Evolutionary conservation across 1,140 invertebrate species (phyloP).

Genomic region (Sitobion miscanthi): DNA sequence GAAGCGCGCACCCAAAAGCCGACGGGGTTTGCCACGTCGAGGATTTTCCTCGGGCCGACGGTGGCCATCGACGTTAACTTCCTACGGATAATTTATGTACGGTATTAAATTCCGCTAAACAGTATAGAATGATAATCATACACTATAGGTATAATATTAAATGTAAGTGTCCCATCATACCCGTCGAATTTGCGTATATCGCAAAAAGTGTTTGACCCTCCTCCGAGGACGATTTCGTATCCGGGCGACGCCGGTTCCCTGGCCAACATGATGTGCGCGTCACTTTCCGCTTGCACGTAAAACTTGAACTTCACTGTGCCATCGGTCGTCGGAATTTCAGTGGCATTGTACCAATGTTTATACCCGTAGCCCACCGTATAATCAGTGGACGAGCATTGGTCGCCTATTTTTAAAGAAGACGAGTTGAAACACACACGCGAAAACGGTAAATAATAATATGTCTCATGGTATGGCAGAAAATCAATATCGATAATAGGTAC

Average conservation of each 20-base stretch:
- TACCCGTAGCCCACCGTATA: not conserved
- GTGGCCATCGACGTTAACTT: not conserved
- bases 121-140: not conserved
- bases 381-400: not conserved
- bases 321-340: not conserved
- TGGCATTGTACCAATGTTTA: not conserved
- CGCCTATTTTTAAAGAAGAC: not conserved
- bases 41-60: not conserved
- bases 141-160: not conserved
- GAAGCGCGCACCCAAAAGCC: conserved; percentile 65
- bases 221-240: conserved; percentile 72
- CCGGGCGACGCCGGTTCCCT: conserved; percentile 56
- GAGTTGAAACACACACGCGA: not conserved
- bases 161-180: conserved; percentile 60
- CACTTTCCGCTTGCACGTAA: conserved; percentile 67
- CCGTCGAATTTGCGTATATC: conserved; percentile 66
- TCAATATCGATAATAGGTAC: not conserved
- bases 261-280: conserved; percentile 69
- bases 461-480: not conserved
- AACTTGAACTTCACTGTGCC: conserved; percentile 36
- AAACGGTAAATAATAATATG: not conserved
- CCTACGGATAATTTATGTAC: too few relatives aligned
- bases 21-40: conserved; percentile 62
- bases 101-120: too few relatives aligned
- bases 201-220: conserved; percentile 68